A percentile compares a stretch with the other conserved stretches of the same genome.
phyloP scores from a whole-genome alignment of 2,113 vertebrate species.

The Opisthocomus hoazin region DNA sequence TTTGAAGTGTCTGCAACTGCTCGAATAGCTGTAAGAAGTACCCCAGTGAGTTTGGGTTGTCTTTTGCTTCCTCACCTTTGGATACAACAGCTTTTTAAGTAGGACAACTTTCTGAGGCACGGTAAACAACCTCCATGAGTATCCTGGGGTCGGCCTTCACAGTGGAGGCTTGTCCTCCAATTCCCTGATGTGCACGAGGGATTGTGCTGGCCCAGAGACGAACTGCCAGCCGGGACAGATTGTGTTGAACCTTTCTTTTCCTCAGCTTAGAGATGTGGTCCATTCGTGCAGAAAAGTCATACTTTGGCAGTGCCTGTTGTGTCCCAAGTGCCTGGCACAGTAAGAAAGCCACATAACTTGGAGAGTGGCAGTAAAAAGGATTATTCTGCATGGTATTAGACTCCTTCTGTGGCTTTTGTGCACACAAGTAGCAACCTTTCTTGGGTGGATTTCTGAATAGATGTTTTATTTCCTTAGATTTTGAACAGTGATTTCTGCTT shows the following conservation, averaged over 20 bases:
- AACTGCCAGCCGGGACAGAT: neutral
- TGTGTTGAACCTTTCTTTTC: neutral
- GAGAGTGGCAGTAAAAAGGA: neutral
- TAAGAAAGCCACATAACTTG: neutral
- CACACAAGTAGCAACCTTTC: neutral
- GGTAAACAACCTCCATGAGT: neutral
- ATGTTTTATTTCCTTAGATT: neutral
- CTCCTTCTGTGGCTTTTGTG: neutral
- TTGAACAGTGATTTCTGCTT: neutral
- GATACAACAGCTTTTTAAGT: neutral
- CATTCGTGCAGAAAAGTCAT: fast-evolving
- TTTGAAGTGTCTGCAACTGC: neutral
- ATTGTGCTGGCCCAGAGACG: neutral
- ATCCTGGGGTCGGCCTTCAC: fast-evolving
- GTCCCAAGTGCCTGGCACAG: neutral
- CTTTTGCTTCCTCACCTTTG: neutral
- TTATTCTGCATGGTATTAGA: neutral
- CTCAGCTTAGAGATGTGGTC: neutral
- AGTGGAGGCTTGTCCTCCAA: fast-evolving
- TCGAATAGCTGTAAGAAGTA: neutral
- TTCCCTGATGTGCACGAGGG: neutral
- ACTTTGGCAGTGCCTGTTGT: neutral
- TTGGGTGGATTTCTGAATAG: neutral
- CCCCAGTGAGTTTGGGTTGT: neutral
- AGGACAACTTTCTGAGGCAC: neutral